Conservation (phyloP, 2,113 vertebrate genomes). For the Tretioscincus oriximinensis region DNA sequence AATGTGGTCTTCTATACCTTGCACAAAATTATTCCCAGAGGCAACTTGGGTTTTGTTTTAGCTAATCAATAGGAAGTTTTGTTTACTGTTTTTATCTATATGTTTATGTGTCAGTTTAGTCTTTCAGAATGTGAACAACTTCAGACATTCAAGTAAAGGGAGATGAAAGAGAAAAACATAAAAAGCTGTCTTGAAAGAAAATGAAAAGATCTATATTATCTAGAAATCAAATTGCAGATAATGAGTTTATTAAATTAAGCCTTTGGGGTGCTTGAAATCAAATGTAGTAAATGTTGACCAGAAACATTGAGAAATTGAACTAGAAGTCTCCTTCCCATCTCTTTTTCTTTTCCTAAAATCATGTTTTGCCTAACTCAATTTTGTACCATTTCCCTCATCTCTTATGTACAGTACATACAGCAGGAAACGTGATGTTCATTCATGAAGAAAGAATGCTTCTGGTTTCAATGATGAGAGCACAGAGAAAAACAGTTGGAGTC, state of each 20-base stretch:
- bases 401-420: neutral
- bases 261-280: slow-evolving; percentile 18
- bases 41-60: neutral
- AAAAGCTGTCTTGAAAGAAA: slow-evolving; percentile 41
- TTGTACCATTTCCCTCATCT: neutral
- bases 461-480: neutral
- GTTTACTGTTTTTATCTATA: neutral
- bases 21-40: neutral
- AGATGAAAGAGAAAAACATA: neutral
- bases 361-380: neutral
- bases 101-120: neutral
- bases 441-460: slow-evolving; percentile 18
- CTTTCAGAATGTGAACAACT: neutral
- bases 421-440: neutral
- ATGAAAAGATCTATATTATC: slow-evolving; percentile 56
- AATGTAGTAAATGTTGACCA: slow-evolving; percentile 37
- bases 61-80: neutral
- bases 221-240: slow-evolving; percentile 35
- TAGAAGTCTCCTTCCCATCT: slow-evolving; percentile 19
- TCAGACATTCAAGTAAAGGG: neutral
- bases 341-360: neutral
- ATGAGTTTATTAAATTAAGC: slow-evolving; percentile 25
- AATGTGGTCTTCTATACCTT: neutral
- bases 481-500: slow-evolving; percentile 5
- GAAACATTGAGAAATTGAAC: slow-evolving; percentile 22